phyloP scores from a whole-genome alignment of 2,888 invertebrate species.

The Aplocera efformata region DNA sequence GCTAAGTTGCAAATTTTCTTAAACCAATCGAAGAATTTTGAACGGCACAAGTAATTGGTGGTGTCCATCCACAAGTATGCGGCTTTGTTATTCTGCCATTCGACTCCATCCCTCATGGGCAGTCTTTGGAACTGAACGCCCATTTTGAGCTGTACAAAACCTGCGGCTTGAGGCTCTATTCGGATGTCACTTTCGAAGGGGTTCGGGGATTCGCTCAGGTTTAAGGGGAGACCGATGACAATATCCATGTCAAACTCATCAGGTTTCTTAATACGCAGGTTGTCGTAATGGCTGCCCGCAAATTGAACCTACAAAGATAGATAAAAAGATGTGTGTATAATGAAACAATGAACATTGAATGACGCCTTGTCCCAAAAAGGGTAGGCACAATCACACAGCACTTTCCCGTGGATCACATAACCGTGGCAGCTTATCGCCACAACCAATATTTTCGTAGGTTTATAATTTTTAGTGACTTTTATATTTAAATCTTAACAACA shows the following conservation, averaged over 20 bases:
- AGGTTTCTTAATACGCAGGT: constrained; percentile 77
- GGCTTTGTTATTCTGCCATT: constrained; percentile 52
- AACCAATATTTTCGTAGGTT: too few relatives aligned
- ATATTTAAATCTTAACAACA: too few relatives aligned
- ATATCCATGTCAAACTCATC: constrained; percentile 82
- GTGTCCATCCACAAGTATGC: constrained; percentile 62
- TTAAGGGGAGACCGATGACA: constrained; percentile 71
- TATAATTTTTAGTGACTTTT: too few relatives aligned
- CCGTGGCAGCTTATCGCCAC: too few relatives aligned
- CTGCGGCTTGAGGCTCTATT: constrained; percentile 45
- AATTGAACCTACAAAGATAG: constrained; percentile 55
- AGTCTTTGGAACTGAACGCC: constrained; percentile 52
- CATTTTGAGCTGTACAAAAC: constrained; percentile 66
- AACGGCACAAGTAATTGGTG: constrained; percentile 58
- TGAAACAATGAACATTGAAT: too few relatives aligned
- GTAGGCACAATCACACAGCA: too few relatives aligned
- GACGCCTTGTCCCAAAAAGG: too few relatives aligned
- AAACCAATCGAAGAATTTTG: constrained; percentile 77
- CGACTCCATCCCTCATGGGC: constrained; percentile 39
- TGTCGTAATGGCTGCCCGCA: constrained; percentile 82
- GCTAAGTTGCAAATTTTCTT: constrained; percentile 48
- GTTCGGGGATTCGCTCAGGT: constrained; percentile 39
- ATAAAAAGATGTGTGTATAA: too few relatives aligned
- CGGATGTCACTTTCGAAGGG: constrained; percentile 52
- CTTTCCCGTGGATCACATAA: too few relatives aligned